phyloP scores from a whole-genome alignment of 2,888 invertebrate genomes.

The Idaea straminata region DNA sequence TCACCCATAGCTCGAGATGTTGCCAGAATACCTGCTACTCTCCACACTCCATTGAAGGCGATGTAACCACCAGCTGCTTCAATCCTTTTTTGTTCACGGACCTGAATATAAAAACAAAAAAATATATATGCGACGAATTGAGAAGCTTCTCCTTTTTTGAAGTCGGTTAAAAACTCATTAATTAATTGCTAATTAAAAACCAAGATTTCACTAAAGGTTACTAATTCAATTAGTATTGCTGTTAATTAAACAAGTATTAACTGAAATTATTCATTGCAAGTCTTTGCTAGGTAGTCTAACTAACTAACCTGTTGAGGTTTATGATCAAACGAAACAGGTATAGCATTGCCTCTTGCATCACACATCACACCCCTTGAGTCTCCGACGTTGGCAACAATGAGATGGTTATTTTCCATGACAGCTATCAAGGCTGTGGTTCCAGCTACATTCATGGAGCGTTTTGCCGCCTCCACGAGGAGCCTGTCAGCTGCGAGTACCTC shows the following conservation, averaged over 20 bases:
- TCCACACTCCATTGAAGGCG: constrained; percentile 97
- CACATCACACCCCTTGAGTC: constrained; percentile 98
- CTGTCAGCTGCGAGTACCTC: constrained; percentile 93
- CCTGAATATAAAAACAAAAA: constrained; percentile 68
- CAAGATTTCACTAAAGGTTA: neutral
- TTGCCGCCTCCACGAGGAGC: constrained; percentile 89
- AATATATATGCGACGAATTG: too few relatives aligned
- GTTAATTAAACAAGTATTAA: neutral
- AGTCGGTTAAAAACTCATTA: too few relatives aligned
- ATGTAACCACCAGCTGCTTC: constrained; percentile 97
- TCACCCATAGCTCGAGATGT: constrained; percentile 97
- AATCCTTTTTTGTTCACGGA: constrained; percentile 93
- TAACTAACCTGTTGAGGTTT: constrained; percentile 93
- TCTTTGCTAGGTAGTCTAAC: constrained; percentile 3
- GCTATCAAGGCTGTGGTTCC: constrained; percentile 97
- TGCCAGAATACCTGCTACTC: constrained; percentile 96
- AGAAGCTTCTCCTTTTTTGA: too few relatives aligned
- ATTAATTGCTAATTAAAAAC: neutral
- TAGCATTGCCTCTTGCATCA: constrained; percentile 92
- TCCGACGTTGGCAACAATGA: constrained; percentile 97
- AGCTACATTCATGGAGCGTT: constrained; percentile 86
- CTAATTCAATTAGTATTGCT: neutral
- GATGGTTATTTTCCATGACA: constrained; percentile 87
- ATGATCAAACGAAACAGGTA: constrained; percentile 96
- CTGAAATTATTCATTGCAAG: constrained; percentile 2